A percentile compares a stretch with the other conserved stretches of the same genome.
Conservation (phyloP, 1,140 invertebrate species). For the Eurosta solidaginis region DNA sequence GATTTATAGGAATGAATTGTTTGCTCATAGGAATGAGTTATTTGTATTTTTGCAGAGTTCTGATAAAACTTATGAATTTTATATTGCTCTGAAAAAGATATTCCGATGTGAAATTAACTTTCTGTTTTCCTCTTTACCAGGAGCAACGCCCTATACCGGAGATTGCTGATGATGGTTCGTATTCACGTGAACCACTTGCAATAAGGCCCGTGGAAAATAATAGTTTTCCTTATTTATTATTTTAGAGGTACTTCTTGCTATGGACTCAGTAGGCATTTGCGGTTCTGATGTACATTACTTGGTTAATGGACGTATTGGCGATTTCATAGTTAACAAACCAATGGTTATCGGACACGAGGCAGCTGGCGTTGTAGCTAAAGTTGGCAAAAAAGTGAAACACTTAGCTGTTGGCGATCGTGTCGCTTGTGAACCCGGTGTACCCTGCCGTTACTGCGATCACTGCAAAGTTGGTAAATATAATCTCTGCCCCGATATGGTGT, state of each 20-base stretch:
- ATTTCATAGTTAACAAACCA: slow-evolving; percentile 79
- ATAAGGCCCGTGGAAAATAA: not conserved
- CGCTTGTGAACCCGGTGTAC: slow-evolving; percentile 90
- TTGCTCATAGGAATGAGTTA: too few relatives aligned
- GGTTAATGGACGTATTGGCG: slow-evolving; percentile 78
- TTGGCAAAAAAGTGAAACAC: slow-evolving; percentile 76
- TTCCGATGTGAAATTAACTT: too few relatives aligned
- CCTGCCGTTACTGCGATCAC: slow-evolving; percentile 81
- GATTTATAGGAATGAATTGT: too few relatives aligned
- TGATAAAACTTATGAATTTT: too few relatives aligned
- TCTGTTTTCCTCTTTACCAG: slow-evolving; percentile 59
- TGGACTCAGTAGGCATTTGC: slow-evolving; percentile 93
- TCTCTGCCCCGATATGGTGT: slow-evolving; percentile 82
- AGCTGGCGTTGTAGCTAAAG: slow-evolving; percentile 68
- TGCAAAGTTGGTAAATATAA: slow-evolving; percentile 91
- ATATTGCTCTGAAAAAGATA: too few relatives aligned
- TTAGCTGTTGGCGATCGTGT: slow-evolving; percentile 85
- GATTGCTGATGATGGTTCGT: slow-evolving; percentile 67
- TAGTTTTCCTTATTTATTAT: not conserved
- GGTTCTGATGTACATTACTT: slow-evolving; percentile 95
- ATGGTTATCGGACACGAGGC: slow-evolving; percentile 93
- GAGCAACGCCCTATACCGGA: slow-evolving; percentile 72
- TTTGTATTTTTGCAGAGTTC: too few relatives aligned
- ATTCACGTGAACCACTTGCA: not conserved
- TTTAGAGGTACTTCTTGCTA: slow-evolving; percentile 81